These are phyloP conservation scores for Polietes domitor DNA, from an alignment of 2,888 invertebrate species.

Conservation along the genomic window DNA sequence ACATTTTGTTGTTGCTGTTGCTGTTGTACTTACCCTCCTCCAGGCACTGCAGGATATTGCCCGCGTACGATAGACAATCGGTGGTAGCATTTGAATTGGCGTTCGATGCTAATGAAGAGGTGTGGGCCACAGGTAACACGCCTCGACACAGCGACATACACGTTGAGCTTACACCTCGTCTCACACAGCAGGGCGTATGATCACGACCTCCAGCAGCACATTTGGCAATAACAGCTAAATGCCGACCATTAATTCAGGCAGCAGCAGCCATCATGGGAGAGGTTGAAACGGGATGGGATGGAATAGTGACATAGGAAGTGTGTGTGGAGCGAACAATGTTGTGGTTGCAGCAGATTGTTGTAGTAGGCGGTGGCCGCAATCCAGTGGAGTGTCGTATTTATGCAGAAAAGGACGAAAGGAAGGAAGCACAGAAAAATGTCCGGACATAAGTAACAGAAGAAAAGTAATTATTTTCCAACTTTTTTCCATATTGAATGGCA, in stretches of 20 bases:
- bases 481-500: background rate
- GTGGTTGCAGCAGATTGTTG: background rate
- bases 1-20: background rate
- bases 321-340: background rate
- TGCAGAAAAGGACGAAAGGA: conserved; percentile 1
- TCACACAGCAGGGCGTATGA: conserved; percentile 88
- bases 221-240: conserved; percentile 77
- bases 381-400: background rate
- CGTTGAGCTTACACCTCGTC: conserved; percentile 86
- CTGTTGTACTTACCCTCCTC: conserved; percentile 86
- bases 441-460: conserved; percentile 31
- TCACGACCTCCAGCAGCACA: conserved; percentile 85
- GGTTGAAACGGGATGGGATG: background rate
- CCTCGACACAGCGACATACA: conserved; percentile 90
- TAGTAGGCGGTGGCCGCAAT: background rate
- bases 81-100: conserved; percentile 79
- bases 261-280: background rate
- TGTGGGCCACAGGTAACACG: conserved; percentile 82
- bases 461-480: conserved; percentile 29
- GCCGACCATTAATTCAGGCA: conserved; percentile 15
- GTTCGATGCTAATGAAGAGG: conserved; percentile 70
- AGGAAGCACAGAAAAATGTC: background rate
- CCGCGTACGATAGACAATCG: conserved; percentile 89
- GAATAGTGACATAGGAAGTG: background rate
- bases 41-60: conserved; percentile 92